Percentiles rank a stretch among this genome's conserved stretches.
Evolutionary conservation across 1,140 invertebrate genomes (phyloP).

Genomic region (Ylistrum balloti): DNA sequence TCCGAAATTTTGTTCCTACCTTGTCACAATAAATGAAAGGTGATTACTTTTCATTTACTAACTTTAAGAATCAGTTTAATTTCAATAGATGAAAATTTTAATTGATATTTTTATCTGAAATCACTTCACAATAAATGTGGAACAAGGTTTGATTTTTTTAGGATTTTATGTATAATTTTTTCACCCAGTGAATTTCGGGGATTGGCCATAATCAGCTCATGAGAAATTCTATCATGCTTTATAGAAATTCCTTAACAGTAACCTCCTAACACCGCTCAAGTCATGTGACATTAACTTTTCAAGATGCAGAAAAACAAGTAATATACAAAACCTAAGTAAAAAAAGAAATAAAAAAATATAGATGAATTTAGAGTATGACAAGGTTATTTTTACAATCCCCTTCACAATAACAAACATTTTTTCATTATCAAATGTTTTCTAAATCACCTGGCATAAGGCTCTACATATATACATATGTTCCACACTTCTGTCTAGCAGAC

Average conservation of each 20-base stretch:
- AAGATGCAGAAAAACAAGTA: neutral
- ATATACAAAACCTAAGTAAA: neutral
- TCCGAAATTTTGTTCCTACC: no score
- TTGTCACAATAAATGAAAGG: no score
- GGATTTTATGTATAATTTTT: no score
- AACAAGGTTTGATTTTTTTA: no score
- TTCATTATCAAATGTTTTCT: neutral
- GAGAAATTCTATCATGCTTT: no score
- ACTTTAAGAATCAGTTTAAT: no score
- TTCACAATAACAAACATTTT: neutral
- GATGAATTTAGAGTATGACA: neutral
- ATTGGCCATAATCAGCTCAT: no score
- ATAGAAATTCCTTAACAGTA: neutral
- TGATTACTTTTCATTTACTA: no score
- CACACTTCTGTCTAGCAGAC: neutral
- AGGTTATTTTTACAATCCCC: neutral
- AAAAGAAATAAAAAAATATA: neutral
- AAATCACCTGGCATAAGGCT: neutral
- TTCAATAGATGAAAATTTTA: no score
- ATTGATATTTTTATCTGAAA: no score
- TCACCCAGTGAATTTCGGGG: no score
- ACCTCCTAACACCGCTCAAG: neutral
- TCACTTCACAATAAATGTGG: no score
- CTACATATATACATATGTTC: neutral
- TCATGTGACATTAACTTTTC: neutral